These are phyloP conservation scores for Hydropotes inermis DNA, from an alignment of 2,113 vertebrate species.

Conservation along the genomic window DNA sequence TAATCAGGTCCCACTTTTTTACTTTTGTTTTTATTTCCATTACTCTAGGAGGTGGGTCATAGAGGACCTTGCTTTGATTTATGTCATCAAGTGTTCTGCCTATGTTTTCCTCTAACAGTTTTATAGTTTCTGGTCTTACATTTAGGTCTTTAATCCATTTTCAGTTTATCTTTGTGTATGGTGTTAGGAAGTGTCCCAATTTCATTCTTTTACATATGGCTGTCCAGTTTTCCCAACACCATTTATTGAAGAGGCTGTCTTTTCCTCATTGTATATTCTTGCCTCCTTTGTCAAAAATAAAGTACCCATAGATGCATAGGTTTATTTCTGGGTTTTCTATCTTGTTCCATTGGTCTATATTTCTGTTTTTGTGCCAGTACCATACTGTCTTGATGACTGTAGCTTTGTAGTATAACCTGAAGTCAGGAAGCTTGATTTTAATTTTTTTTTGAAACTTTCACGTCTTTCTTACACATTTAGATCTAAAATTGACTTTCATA, in stretches of 20 bases:
- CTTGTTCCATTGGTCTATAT: not conserved
- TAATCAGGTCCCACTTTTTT: not conserved
- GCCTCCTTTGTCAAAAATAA: not conserved
- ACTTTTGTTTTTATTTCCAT: not conserved
- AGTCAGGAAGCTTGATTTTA: not conserved
- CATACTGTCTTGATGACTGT: not conserved
- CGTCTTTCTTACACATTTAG: not conserved
- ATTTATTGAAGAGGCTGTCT: not conserved
- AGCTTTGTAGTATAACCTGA: not conserved
- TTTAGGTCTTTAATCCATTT: not conserved
- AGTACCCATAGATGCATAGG: not conserved
- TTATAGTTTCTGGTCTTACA: not conserved
- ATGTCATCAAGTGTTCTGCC: not conserved
- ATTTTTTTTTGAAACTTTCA: not conserved
- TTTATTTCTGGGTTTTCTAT: not conserved
- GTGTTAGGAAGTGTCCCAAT: not conserved
- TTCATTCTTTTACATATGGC: not conserved
- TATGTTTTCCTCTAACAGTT: not conserved
- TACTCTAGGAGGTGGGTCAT: not conserved
- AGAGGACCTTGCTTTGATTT: not conserved
- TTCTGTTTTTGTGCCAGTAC: not conserved
- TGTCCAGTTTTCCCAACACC: not conserved
- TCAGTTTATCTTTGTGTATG: not conserved
- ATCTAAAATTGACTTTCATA: not conserved
- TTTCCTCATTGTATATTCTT: not conserved